These are phyloP conservation scores for Leptinotarsa undecemlineata DNA, from an alignment of 1,140 invertebrate species.

Conservation along the genomic window DNA sequence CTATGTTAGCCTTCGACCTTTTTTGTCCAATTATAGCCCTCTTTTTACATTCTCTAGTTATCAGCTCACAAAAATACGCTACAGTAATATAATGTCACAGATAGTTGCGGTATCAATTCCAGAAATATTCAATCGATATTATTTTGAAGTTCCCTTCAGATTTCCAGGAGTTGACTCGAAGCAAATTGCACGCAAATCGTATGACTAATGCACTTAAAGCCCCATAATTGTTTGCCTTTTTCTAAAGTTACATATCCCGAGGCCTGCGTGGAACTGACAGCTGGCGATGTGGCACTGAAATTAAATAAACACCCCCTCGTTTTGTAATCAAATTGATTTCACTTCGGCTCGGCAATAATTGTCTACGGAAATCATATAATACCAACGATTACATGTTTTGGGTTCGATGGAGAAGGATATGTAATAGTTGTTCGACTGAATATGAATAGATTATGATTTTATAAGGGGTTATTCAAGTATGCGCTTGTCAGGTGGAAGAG, in stretches of 20 bases:
- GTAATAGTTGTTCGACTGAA: constrained; percentile 9
- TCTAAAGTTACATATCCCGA: neutral
- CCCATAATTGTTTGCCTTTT: constrained; percentile 13
- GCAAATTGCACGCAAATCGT: neutral
- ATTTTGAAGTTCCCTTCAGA: neutral
- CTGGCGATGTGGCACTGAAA: constrained; percentile 15
- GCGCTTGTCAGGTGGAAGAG: neutral
- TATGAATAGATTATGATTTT: constrained; percentile 11
- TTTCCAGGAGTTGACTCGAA: neutral
- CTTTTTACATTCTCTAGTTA: too few relatives aligned
- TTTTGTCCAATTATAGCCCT: too few relatives aligned
- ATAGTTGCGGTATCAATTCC: too few relatives aligned
- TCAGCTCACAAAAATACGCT: too few relatives aligned
- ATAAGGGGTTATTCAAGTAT: constrained; percentile 4
- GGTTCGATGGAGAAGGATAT: constrained; percentile 8
- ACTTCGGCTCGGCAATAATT: constrained; percentile 16
- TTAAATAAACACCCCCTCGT: constrained; percentile 21
- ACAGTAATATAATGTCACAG: too few relatives aligned
- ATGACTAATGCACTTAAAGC: neutral
- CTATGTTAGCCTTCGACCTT: too few relatives aligned
- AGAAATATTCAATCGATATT: too few relatives aligned
- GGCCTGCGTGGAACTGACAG: constrained; percentile 7
- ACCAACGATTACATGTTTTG: constrained; percentile 16
- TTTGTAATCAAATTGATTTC: constrained; percentile 23
- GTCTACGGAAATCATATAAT: constrained; percentile 19